phyloP scores from a whole-genome alignment of 2,113 vertebrate genomes.

The Tichodroma muraria region DNA sequence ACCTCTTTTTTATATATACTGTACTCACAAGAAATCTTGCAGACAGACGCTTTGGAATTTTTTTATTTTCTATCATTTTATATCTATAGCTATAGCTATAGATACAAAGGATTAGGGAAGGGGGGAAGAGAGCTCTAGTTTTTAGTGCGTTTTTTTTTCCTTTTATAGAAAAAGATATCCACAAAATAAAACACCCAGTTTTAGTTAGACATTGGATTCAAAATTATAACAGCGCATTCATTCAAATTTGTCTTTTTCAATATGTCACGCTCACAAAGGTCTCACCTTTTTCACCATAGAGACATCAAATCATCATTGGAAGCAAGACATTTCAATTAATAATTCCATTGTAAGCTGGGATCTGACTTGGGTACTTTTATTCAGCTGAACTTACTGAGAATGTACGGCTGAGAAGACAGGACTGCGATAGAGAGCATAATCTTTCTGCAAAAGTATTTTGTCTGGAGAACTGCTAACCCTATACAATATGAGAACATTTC shows the following conservation, averaged over 20 bases:
- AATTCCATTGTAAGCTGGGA: not conserved
- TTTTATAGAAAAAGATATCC: not conserved
- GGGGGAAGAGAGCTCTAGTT: accelerated
- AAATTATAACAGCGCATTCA: not conserved
- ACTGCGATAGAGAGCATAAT: not conserved
- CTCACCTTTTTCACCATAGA: not conserved
- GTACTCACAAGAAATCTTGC: not conserved
- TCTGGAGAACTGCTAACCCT: not conserved
- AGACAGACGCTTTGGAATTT: not conserved
- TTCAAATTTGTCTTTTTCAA: not conserved
- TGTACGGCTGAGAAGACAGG: not conserved
- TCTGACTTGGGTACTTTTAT: not conserved
- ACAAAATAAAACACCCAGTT: not conserved
- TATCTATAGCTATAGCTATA: too few species aligned
- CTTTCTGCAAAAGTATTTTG: not conserved
- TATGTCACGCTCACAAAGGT: not conserved
- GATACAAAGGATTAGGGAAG: too few species aligned
- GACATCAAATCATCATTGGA: not conserved
- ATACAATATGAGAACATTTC: not conserved
- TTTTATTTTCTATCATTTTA: not conserved
- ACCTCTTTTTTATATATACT: not conserved
- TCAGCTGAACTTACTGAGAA: not conserved
- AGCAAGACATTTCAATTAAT: not conserved
- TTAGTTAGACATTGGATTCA: not conserved
- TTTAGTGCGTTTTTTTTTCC: accelerated